These are phyloP conservation scores for Pollenia labialis DNA, from an alignment of 2,888 invertebrate genomes.

Conservation along the genomic window DNA sequence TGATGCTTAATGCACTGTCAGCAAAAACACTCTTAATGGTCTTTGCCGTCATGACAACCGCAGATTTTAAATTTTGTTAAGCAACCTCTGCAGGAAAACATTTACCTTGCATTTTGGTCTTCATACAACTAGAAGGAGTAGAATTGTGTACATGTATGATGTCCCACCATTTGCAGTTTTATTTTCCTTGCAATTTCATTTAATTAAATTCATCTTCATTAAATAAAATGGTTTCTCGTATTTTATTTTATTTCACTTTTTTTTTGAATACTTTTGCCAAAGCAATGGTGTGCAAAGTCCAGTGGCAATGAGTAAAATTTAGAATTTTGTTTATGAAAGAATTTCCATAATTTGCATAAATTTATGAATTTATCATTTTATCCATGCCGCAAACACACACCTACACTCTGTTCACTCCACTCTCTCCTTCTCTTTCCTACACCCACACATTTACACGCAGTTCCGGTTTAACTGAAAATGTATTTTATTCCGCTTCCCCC, in stretches of 20 bases:
- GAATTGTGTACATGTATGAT: background rate
- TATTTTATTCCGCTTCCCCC: background rate
- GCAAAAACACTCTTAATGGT: conserved; percentile 57
- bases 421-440: background rate
- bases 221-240: conserved; percentile 50
- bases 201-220: conserved; percentile 72
- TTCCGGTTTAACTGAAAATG: conserved; percentile 31
- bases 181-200: conserved; percentile 63
- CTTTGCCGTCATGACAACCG: conserved; percentile 49
- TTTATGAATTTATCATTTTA: conserved; percentile 66
- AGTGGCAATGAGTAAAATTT: conserved; percentile 47
- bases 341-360: conserved; percentile 66
- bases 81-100: conserved; percentile 44
- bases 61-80: conserved; percentile 37
- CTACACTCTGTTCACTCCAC: background rate
- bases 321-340: conserved; percentile 53
- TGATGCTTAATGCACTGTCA: conserved; percentile 55
- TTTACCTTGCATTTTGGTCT: conserved; percentile 62
- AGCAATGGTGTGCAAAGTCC: conserved; percentile 17
- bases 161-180: conserved; percentile 56
- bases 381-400: background rate
- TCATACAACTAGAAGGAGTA: background rate
- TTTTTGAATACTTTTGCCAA: background rate
- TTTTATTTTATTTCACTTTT: conserved; percentile 4
- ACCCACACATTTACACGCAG: background rate